Evolutionary conservation across 2,797 vertebrate genomes (phyloP).

Genomic region (Tympanoctomys barrerae): DNA sequence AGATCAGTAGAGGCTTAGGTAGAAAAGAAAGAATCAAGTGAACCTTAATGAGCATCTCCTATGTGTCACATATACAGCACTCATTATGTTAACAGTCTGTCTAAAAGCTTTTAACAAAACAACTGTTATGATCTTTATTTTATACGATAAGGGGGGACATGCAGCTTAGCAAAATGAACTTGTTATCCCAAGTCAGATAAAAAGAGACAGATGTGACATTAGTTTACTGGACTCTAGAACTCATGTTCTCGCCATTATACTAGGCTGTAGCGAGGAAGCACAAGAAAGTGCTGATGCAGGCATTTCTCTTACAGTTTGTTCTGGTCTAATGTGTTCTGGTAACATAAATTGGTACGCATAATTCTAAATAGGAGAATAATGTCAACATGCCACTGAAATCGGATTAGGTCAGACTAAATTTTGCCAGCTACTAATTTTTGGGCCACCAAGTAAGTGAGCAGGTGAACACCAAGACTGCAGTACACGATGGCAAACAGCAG

Average conservation of each 20-base stretch:
- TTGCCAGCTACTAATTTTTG: not conserved
- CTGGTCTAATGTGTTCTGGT: not conserved
- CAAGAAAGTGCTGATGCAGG: not conserved
- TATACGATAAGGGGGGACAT: not conserved
- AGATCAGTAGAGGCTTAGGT: not conserved
- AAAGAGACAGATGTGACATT: not conserved
- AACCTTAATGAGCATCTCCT: not conserved
- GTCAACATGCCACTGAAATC: not conserved
- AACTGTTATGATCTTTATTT: not conserved
- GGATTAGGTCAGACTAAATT: not conserved
- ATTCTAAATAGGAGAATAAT: constrained; percentile 30
- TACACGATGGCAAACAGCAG: not conserved
- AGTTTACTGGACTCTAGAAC: constrained; percentile 8
- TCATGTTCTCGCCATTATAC: not conserved
- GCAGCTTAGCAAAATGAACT: not conserved
- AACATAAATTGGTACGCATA: not conserved
- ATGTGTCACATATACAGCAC: not conserved
- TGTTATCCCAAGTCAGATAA: not conserved
- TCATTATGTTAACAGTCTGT: not conserved
- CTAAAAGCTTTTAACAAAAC: not conserved
- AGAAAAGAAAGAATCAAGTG: not conserved
- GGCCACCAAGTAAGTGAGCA: not conserved
- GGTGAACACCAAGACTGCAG: not conserved
- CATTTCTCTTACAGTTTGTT: constrained; percentile 5
- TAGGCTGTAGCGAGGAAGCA: not conserved